These are phyloP conservation scores for Macaria notata DNA, from an alignment of 2,888 invertebrate genomes.

Conservation along the genomic window DNA sequence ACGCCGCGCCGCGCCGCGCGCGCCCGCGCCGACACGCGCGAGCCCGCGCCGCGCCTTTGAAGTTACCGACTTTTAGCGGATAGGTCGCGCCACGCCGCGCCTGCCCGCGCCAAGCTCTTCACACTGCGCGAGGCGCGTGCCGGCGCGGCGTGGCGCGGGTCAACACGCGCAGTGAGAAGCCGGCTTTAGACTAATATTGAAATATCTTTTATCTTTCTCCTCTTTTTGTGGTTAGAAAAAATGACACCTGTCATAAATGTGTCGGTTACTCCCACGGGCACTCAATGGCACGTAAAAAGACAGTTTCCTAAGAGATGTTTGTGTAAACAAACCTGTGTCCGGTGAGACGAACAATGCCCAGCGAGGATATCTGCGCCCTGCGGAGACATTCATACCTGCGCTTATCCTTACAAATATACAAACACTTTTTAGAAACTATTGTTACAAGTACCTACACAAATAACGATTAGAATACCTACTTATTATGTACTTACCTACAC, in stretches of 20 bases:
- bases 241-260: slow-evolving; percentile 67
- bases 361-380: slow-evolving; percentile 20
- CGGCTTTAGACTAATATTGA: slow-evolving; percentile 66
- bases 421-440: background rate
- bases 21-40: no score
- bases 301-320: slow-evolving; percentile 46
- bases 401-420: slow-evolving; percentile 9
- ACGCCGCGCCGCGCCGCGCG: no score
- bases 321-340: slow-evolving; percentile 54
- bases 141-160: no score
- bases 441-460: no score
- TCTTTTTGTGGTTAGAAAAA: slow-evolving; percentile 55
- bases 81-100: no score
- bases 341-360: slow-evolving; percentile 25
- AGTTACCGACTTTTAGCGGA: no score
- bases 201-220: slow-evolving; percentile 61
- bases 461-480: no score
- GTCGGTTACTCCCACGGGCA: slow-evolving; percentile 54
- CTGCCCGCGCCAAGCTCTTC: no score
- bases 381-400: slow-evolving; percentile 12
- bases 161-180: no score
- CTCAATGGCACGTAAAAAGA: slow-evolving; percentile 40
- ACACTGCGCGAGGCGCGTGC: no score
- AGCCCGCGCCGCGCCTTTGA: no score
- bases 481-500: no score